Evolutionary conservation across 2,113 vertebrate species (phyloP), one percentile per base, ranked within the genome.

Genomic region (Garra rufa): DNA sequence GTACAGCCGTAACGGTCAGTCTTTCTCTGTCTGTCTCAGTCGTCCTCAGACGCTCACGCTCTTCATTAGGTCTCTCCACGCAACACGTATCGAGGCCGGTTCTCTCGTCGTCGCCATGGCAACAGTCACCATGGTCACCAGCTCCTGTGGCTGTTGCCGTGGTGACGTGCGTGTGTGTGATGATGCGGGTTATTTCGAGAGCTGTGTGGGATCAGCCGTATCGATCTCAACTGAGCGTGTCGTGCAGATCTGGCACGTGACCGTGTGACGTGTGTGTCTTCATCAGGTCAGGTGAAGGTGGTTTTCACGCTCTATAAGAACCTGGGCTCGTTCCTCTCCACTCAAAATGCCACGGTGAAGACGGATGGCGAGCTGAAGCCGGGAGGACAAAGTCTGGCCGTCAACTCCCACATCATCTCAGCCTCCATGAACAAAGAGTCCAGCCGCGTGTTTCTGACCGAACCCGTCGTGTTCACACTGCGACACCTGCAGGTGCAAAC

Each of bases 381-480:
- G 0, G 92, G 93, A 3, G 67, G 90, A 26, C 84, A 91, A 89
- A 95, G 94, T 63, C 92, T 98, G 65, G 96, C 96, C 26, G 97
- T 98, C 81, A 97, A 97, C 90, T 97, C 97, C 0, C 97, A 97
- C 59, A 95, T 98, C 88, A 97, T 98, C 13, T 96, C 97, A 0
- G 97, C 97, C 0, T 98, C 97, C n/a, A 97, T 98, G 89, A 97
- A 98, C 90, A 95, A 96, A 91, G 97, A 97, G 83, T 95, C 96
- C 67, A 98, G 95, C 87, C 94, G 97, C 0, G 96, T 97, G 82
- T 98, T 96, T 89, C 95, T 98, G 50, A 96, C 96, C 3, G 96
- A 97, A 78, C 97, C 97, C 0, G 97, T 98, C 83, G 94, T 96
- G 87, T 98, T 97, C 91, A 98, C 96, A 0, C 95, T 98, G 77